Evolutionary conservation across 2,113 vertebrate genomes (phyloP).

Genomic region (Dasyornis broadbenti): DNA sequence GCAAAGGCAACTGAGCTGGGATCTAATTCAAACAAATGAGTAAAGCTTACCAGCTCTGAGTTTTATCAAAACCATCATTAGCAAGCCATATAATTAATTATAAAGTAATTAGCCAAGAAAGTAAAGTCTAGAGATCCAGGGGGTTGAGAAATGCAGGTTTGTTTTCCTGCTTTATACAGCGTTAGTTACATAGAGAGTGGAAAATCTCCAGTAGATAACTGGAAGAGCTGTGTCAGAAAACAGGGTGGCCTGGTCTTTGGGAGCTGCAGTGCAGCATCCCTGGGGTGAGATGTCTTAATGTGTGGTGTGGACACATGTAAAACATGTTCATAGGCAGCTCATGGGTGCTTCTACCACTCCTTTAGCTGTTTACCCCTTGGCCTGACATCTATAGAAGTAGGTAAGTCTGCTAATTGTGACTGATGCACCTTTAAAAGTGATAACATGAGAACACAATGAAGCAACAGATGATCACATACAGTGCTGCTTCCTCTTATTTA

Average conservation of each 20-base stretch:
- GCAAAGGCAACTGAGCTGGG: background rate
- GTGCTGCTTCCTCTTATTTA: background rate
- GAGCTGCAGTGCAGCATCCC: background rate
- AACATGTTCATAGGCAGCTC: background rate
- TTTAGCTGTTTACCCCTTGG: background rate
- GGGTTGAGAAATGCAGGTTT: background rate
- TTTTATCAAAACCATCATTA: background rate
- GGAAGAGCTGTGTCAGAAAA: background rate
- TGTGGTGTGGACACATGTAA: background rate
- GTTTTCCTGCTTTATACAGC: background rate
- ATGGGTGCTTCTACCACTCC: background rate
- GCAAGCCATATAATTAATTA: background rate
- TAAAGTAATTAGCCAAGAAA: background rate
- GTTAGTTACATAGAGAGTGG: background rate
- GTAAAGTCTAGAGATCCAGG: background rate
- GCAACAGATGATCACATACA: rapidly evolving
- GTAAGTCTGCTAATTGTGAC: background rate
- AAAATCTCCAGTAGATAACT: background rate
- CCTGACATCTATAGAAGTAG: background rate
- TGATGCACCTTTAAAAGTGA: background rate
- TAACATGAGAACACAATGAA: background rate
- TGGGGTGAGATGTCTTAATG: background rate
- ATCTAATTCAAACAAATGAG: background rate
- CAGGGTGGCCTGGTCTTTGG: background rate
- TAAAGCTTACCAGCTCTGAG: background rate